Evolutionary conservation across 2,888 invertebrate genomes (phyloP).

Genomic region (Hermaeophaga mercurialis): DNA sequence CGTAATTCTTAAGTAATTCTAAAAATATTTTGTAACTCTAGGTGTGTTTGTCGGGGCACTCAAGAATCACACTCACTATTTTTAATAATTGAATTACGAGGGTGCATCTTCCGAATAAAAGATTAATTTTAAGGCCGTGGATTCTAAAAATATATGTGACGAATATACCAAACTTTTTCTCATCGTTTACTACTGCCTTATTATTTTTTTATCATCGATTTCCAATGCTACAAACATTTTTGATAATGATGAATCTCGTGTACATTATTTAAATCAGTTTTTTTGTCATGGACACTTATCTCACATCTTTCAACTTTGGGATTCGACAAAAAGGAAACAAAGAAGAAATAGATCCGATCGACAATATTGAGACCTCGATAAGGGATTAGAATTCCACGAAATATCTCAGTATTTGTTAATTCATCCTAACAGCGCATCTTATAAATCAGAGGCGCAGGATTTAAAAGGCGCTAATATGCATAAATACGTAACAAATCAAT

Average conservation of each 20-base stretch:
- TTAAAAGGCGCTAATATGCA: too few species aligned
- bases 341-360: constrained; percentile 16
- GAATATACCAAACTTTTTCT: too few species aligned
- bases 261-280: background rate
- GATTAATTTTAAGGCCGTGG: too few species aligned
- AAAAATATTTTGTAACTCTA: background rate
- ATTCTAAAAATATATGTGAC: too few species aligned
- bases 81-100: too few species aligned
- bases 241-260: constrained; percentile 1
- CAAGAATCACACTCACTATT: too few species aligned
- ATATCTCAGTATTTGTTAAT: constrained; percentile 31
- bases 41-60: too few species aligned
- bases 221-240: background rate
- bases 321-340: constrained; percentile 18
- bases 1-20: background rate
- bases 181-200: too few species aligned
- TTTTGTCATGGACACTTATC: background rate
- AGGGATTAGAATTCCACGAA: constrained; percentile 30
- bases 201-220: background rate
- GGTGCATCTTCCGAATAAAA: too few species aligned
- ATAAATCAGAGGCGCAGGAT: background rate
- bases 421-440: constrained; percentile 22
- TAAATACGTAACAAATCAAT: too few species aligned
- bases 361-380: constrained; percentile 22
- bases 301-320: background rate